Percentiles rank a stretch among this genome's conserved stretches.
Evolutionary conservation across 2,888 invertebrate genomes (phyloP).

Genomic region (Hirtodrosophila confusa): DNA sequence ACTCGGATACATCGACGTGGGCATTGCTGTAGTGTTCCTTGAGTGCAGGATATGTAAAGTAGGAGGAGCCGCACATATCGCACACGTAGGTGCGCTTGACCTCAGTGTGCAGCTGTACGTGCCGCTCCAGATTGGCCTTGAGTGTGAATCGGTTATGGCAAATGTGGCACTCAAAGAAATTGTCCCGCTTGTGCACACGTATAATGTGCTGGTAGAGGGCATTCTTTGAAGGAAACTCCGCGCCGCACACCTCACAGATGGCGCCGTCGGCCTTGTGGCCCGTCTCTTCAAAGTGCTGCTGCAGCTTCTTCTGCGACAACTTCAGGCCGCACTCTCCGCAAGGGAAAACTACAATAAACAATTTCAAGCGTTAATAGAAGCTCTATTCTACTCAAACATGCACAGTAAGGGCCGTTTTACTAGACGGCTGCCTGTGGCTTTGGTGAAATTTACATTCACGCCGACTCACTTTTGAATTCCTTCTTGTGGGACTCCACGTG

Average conservation of each 20-base stretch:
- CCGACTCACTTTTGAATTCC: conserved; percentile 84
- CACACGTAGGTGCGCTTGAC: conserved; percentile 84
- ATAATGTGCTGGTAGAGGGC: conserved; percentile 84
- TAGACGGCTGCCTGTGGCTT: conserved; percentile 18
- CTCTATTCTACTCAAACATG: background rate
- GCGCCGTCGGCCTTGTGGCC: conserved; percentile 84
- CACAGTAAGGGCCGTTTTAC: background rate
- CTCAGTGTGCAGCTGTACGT: conserved; percentile 84
- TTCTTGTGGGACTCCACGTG: conserved; percentile 84
- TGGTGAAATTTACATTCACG: conserved; percentile 80
- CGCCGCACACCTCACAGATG: conserved; percentile 84
- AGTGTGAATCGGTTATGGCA: conserved; percentile 84
- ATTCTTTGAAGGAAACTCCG: conserved; percentile 83
- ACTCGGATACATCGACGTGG: conserved; percentile 83
- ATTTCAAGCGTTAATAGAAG: background rate
- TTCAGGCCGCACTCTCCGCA: conserved; percentile 83
- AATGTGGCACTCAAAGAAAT: conserved; percentile 84
- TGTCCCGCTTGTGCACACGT: conserved; percentile 83
- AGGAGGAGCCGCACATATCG: conserved; percentile 84
- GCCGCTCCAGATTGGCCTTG: conserved; percentile 84
- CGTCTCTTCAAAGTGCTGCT: conserved; percentile 83
- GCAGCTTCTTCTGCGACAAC: conserved; percentile 82
- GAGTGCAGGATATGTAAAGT: conserved; percentile 84
- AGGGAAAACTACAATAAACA: conserved; percentile 75
- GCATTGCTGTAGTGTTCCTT: conserved; percentile 84